Percentiles rank a stretch among this genome's conserved stretches.
phyloP scores from a whole-genome alignment of 1,140 invertebrate genomes.

The Bombus sibiricus region DNA sequence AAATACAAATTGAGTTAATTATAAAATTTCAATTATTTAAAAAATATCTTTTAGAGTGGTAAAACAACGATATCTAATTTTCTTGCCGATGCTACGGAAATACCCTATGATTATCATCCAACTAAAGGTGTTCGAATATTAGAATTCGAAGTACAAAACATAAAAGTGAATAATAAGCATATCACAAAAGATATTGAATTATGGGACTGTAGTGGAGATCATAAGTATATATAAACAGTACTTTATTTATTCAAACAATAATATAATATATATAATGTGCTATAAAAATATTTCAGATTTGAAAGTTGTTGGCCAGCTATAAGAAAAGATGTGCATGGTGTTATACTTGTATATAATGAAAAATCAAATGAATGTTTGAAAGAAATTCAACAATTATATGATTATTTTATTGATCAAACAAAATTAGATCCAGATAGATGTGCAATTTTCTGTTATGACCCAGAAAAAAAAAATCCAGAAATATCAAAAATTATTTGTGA shows the following conservation, averaged over 20 bases:
- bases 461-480: conserved; percentile 78
- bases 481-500: conserved; percentile 72
- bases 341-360: conserved; percentile 89
- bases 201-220: conserved; percentile 89
- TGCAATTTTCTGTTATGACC: conserved; percentile 84
- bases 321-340: conserved; percentile 86
- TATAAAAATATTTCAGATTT: conserved; percentile 83
- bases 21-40: conserved; percentile 26
- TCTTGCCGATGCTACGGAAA: conserved; percentile 86
- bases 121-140: conserved; percentile 88
- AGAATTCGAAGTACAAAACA: conserved; percentile 86
- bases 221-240: conserved; percentile 80
- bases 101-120: conserved; percentile 85
- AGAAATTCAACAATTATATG: conserved; percentile 88
- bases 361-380: conserved; percentile 83
- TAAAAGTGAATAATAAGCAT: conserved; percentile 82
- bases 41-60: conserved; percentile 83
- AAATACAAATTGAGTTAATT: conserved; percentile 1
- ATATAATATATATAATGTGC: not conserved
- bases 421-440: conserved; percentile 84
- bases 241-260: conserved; percentile 26
- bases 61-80: conserved; percentile 87
- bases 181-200: conserved; percentile 86
- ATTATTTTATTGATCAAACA: conserved; percentile 87
- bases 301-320: conserved; percentile 91